Percentiles rank a stretch among this genome's conserved stretches.
These are phyloP conservation scores for Copidosoma floridanum DNA, from an alignment of 1,140 invertebrate species.

Conservation along the genomic window DNA sequence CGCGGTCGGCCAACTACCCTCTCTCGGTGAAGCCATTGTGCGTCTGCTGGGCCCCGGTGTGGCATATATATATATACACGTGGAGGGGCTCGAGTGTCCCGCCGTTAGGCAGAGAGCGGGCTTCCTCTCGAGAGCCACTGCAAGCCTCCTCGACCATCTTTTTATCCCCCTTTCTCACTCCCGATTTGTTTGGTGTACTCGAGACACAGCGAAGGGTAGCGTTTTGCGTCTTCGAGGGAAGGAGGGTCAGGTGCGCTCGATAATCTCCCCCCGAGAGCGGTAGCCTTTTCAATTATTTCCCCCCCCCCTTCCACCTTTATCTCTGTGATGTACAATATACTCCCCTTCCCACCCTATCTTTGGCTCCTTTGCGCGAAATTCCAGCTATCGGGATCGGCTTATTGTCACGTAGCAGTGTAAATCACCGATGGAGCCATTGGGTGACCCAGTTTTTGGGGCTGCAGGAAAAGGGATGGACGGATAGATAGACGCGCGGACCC, in stretches of 20 bases:
- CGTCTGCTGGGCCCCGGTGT: neutral
- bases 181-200: too few relatives aligned
- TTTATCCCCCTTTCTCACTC: too few relatives aligned
- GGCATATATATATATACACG: too few relatives aligned
- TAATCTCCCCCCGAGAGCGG: neutral
- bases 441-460: conserved; percentile 9
- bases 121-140: too few relatives aligned
- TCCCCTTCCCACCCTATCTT: neutral
- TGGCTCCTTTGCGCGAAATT: neutral
- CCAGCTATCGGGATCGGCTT: conserved; percentile 5
- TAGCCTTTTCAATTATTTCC: neutral
- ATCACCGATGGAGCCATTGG: conserved; percentile 7
- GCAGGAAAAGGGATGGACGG: too few relatives aligned
- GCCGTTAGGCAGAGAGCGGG: too few relatives aligned
- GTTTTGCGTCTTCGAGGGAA: neutral
- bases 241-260: neutral
- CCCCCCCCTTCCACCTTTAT: neutral
- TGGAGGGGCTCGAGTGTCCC: too few relatives aligned
- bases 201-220: neutral
- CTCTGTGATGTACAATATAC: neutral
- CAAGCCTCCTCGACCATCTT: too few relatives aligned
- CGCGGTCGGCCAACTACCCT: too few relatives aligned
- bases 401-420: neutral
- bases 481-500: too few relatives aligned
- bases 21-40: conserved; percentile 3